These are phyloP conservation scores for Bombus confusus DNA, from an alignment of 1,140 invertebrate genomes.

Conservation along the genomic window DNA sequence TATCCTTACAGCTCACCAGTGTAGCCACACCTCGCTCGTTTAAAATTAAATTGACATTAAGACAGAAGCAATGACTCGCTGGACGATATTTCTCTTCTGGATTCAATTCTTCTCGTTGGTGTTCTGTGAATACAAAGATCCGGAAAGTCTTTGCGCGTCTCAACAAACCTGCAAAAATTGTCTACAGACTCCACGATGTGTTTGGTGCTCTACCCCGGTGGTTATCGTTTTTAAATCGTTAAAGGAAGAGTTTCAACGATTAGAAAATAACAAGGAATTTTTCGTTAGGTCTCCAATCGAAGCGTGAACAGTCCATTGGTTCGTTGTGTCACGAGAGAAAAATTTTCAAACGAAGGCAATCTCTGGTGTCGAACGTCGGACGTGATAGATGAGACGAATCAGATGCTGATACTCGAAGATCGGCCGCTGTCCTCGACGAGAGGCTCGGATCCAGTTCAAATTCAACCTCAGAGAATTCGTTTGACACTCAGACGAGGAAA, in stretches of 20 bases:
- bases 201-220: conserved; percentile 73
- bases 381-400: conserved; percentile 53
- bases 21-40: neutral
- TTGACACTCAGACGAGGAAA: conserved; percentile 68
- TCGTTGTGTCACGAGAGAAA: conserved; percentile 63
- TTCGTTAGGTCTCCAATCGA: conserved; percentile 34
- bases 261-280: neutral
- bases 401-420: conserved; percentile 51
- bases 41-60: conserved; percentile 25
- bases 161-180: conserved; percentile 69
- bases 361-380: conserved; percentile 63
- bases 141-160: conserved; percentile 67
- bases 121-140: conserved; percentile 45
- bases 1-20: conserved; percentile 62
- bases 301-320: conserved; percentile 46
- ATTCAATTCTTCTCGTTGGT: neutral
- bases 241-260: neutral
- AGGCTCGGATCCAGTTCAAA: conserved; percentile 63
- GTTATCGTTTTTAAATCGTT: conserved; percentile 36
- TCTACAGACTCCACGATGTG: conserved; percentile 68
- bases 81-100: conserved; percentile 23
- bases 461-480: conserved; percentile 69
- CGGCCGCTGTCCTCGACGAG: conserved; percentile 59
- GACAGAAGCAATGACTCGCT: neutral
- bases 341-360: conserved; percentile 50